Evolutionary conservation across 2,888 invertebrate species (phyloP), one percentile per base, ranked within the genome.

Genomic region (Acrobasis suavella): DNA sequence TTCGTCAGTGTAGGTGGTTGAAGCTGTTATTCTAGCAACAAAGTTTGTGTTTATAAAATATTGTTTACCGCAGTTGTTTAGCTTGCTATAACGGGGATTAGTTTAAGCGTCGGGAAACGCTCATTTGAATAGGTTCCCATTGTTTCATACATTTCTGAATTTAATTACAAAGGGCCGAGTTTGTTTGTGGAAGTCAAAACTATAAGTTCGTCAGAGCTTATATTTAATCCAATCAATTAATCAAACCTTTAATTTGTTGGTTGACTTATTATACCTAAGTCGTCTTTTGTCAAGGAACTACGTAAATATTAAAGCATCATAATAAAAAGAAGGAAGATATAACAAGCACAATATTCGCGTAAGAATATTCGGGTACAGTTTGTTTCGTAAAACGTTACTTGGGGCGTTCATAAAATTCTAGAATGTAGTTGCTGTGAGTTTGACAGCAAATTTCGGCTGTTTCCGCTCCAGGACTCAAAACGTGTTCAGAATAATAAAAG

Each of bases 111-210:
- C 46, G 49, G 15, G 55, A 54, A 62, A 49, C 55, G 66, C 73
- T 74, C 67, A 78, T 78, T 78, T 72, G 70, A 74, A 77, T 77
- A 74, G 73, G 74, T 72, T 68, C 56, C 60, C 63, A 63, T 64
- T 67, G 67, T 65, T 71, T 68, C 67, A 65, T 64, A 69, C 58
- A 10, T 49, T 61, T 56, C 63, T 60, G 68, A 75, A 75, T 75
- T 73, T 71, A 72, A 72, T 77, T 76, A 71, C 60, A 62, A 70
- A 62, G 66, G 54, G n/a, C 22, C 64, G 66, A 62, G 64, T 65
- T 68, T 64, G 46, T 61, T 61, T 55, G 46, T 37, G 10, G n/a
- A 52, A 61, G 49, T 61, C 16, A 61, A 37, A 46, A 51, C 17
- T 60, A 39, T 39, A 9, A 42, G 42, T 17, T 46, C 42, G 46